These are phyloP conservation scores for Drosophila burlai DNA, from an alignment of 1,140 invertebrate genomes.

Conservation along the genomic window DNA sequence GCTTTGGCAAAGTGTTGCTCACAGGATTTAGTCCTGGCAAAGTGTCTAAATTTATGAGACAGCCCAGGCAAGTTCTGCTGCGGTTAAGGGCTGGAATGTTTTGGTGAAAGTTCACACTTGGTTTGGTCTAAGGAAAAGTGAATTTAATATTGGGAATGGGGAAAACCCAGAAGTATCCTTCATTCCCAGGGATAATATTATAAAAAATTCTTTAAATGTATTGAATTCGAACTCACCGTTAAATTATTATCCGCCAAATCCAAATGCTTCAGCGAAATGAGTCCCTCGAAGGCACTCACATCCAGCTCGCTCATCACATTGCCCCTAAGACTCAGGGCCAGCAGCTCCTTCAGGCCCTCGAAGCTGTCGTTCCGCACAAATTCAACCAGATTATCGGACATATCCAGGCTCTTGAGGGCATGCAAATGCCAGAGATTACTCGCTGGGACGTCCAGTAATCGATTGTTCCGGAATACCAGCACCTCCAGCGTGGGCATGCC, in stretches of 20 bases:
- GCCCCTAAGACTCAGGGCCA: conserved; percentile 88
- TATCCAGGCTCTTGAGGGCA: conserved; percentile 89
- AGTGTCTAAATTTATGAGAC: conserved; percentile 73
- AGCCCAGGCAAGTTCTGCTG: conserved; percentile 5
- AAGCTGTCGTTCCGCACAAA: conserved; percentile 89
- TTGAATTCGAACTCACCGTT: conserved; percentile 85
- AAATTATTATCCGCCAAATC: conserved; percentile 94
- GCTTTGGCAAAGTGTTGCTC: conserved; percentile 77
- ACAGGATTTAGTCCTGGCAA: conserved; percentile 71
- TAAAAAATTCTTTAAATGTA: background rate
- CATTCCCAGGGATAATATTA: background rate
- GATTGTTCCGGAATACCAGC: conserved; percentile 91
- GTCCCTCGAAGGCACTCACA: conserved; percentile 89
- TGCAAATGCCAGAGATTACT: conserved; percentile 88
- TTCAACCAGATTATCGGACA: conserved; percentile 91
- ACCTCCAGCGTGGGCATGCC: conserved; percentile 89
- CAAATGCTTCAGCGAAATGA: conserved; percentile 89
- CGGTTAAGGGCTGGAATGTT: conserved; percentile 13
- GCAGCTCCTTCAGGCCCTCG: conserved; percentile 89
- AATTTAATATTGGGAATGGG: conserved; percentile 12
- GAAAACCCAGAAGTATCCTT: background rate
- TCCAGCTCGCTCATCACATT: conserved; percentile 91
- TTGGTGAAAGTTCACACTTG: conserved; percentile 38
- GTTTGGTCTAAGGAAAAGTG: conserved; percentile 10
- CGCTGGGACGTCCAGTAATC: conserved; percentile 90